Base-by-base conservation (phyloP, 1,140 invertebrate genomes). In the Heliconius himera region DNA sequence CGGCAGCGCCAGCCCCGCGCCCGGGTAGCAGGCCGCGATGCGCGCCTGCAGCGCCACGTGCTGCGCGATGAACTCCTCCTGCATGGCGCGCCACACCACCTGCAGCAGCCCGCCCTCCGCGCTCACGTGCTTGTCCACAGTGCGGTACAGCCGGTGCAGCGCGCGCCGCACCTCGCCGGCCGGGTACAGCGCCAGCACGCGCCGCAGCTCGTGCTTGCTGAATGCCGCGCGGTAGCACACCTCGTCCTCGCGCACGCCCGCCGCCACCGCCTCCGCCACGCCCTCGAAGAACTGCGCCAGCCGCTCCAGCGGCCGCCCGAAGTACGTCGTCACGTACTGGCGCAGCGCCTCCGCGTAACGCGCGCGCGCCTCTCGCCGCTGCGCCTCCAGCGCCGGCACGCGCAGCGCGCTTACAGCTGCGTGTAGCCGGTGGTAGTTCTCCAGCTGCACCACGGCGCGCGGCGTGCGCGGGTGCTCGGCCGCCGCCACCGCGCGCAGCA, bases 11-110 rank as follows among this genome's bases (percentile, higher is more conserved):
- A 99, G 98, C 95, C 98, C 98, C 73, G 99, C 98, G 79, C 98
- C 98, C 20, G 99, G 98, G 96, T 99, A 99, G 95, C 99, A 99
- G 83, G 98, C 96, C 86, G 98, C 97, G 88, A 99, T 99, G 78
- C 99, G 95, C 84, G 98, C 97, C 95, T 99, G 98, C 83, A 99
- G 97, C 84, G 97, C 97, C 92, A 99, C 99, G 91, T 99, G 99
- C 93, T 99, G 99, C 83, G 97, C 97, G 83, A 99, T 98, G 94
- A 99, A 99, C 95, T 99, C 99, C 93, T 99, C 98, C 96, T 99
- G 99, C 99, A 99, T 99, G 86, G 99, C 98, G 91, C 98, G 96
- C 99, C 99, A 99, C 74, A 99, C 99, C 60, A 99, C 98, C 97
- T 99, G 98, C 80, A 99, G 95, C 66, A 99, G 95, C 94, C 99